A percentile compares a stretch with the other conserved stretches of the same genome.
Evolutionary conservation across 2,797 vertebrate species (phyloP).

Genomic region (Neosilurus mollespiculum): DNA sequence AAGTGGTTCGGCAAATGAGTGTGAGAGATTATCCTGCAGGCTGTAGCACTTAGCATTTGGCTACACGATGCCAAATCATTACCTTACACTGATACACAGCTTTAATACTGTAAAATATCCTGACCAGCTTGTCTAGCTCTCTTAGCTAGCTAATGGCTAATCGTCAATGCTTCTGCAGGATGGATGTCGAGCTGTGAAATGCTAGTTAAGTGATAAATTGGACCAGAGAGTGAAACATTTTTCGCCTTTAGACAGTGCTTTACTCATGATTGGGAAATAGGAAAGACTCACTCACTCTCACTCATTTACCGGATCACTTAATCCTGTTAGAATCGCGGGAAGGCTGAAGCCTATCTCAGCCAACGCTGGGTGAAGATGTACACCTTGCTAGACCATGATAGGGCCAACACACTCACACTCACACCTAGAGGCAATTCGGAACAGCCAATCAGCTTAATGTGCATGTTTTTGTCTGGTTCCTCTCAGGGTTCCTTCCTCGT

Average conservation of each 20-base stretch:
- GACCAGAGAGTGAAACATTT: neutral
- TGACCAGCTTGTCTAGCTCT: neutral
- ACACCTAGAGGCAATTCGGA: too few species aligned
- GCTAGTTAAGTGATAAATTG: neutral
- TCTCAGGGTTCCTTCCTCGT: too few species aligned
- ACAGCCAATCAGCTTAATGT: too few species aligned
- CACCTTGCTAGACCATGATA: too few species aligned
- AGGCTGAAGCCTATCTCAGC: too few species aligned
- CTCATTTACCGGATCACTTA: too few species aligned
- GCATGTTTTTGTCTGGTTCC: too few species aligned
- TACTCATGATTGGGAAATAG: neutral
- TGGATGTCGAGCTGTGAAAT: neutral
- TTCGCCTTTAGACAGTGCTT: too few species aligned
- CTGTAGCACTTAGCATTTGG: neutral
- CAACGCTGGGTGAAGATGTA: too few species aligned
- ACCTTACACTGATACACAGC: neutral
- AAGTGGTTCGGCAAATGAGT: neutral
- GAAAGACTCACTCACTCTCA: too few species aligned
- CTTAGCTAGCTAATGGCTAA: neutral
- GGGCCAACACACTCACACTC: too few species aligned
- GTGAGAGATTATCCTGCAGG: neutral
- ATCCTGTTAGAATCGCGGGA: too few species aligned
- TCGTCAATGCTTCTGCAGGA: neutral
- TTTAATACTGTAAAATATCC: neutral
- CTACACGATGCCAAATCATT: neutral